Percentiles rank a stretch among this genome's conserved stretches.
phyloP scores from a whole-genome alignment of 2,888 invertebrate species.

The Callimorpha dominula region DNA sequence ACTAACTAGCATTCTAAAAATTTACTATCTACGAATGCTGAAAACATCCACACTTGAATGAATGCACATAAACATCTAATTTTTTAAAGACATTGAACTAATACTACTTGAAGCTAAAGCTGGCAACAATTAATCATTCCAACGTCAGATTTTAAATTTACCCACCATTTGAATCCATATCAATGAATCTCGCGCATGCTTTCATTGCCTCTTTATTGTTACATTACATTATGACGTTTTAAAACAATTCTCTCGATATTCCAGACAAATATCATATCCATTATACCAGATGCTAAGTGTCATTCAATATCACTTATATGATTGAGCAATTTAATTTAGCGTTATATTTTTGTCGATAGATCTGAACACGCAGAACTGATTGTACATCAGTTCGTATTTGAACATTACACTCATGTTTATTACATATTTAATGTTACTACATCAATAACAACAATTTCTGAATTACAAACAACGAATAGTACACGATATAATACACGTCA shows the following conservation, averaged over 20 bases:
- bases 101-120: slow-evolving; percentile 73
- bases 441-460: slow-evolving; percentile 40
- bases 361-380: slow-evolving; percentile 20
- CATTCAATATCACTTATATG: slow-evolving; percentile 17
- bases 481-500: slow-evolving; percentile 41
- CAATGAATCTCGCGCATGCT: slow-evolving; percentile 13
- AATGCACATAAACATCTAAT: slow-evolving; percentile 83
- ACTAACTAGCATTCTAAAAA: slow-evolving; percentile 86
- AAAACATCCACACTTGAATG: slow-evolving; percentile 77
- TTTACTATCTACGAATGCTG: slow-evolving; percentile 86
- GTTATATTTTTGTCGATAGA: slow-evolving; percentile 16
- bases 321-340: slow-evolving; percentile 51
- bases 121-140: slow-evolving; percentile 74
- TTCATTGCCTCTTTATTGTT: not conserved
- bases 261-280: not conserved
- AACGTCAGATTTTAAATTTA: slow-evolving; percentile 55
- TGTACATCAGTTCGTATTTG: slow-evolving; percentile 10
- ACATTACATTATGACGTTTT: slow-evolving; percentile 6
- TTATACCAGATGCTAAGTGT: slow-evolving; percentile 4
- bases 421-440: slow-evolving; percentile 42
- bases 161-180: slow-evolving; percentile 1
- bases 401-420: slow-evolving; percentile 21
- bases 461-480: slow-evolving; percentile 38
- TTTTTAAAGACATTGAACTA: slow-evolving; percentile 82
- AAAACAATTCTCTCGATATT: slow-evolving; percentile 7